Conservation (phyloP, 2,888 invertebrate species). For the Megaustenia siamemsis region DNA sequence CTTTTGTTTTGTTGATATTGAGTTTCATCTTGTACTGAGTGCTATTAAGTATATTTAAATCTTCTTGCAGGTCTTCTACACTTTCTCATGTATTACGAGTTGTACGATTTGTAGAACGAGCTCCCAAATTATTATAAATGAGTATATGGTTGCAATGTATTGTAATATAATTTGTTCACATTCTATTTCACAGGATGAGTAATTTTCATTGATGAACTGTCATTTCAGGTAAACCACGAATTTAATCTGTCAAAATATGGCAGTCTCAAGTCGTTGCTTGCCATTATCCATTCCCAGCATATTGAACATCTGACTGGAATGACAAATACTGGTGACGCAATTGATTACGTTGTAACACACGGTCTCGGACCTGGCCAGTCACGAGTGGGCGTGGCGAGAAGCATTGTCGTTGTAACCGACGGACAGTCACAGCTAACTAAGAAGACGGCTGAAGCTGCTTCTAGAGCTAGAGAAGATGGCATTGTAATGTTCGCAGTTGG, state of each 20-base stretch:
- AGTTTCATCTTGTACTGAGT: too few relatives aligned
- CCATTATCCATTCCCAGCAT: conserved; percentile 45
- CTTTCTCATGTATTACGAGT: too few relatives aligned
- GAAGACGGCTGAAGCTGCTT: conserved; percentile 52
- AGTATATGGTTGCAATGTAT: too few relatives aligned
- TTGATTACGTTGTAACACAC: conserved; percentile 37
- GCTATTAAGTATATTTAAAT: too few relatives aligned
- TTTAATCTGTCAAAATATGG: conserved; percentile 25
- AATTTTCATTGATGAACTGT: neutral
- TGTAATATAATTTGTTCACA: too few relatives aligned
- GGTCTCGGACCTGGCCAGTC: conserved; percentile 30
- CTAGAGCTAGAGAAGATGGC: conserved; percentile 61
- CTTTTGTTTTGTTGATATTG: too few relatives aligned
- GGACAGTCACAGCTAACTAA: conserved; percentile 54
- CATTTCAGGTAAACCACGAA: conserved; percentile 43
- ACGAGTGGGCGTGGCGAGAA: conserved; percentile 51
- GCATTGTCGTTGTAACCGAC: conserved; percentile 57
- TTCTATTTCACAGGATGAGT: too few relatives aligned
- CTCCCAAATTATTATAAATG: too few relatives aligned
- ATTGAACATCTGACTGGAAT: conserved; percentile 48
- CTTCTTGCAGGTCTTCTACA: too few relatives aligned
- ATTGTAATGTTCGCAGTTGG: conserved; percentile 76
- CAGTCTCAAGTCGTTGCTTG: conserved; percentile 20
- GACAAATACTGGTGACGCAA: conserved; percentile 55
- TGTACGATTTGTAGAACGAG: too few relatives aligned